phyloP scores from a whole-genome alignment of 2,797 vertebrate species.

The Distichodus sexfasciatus region DNA sequence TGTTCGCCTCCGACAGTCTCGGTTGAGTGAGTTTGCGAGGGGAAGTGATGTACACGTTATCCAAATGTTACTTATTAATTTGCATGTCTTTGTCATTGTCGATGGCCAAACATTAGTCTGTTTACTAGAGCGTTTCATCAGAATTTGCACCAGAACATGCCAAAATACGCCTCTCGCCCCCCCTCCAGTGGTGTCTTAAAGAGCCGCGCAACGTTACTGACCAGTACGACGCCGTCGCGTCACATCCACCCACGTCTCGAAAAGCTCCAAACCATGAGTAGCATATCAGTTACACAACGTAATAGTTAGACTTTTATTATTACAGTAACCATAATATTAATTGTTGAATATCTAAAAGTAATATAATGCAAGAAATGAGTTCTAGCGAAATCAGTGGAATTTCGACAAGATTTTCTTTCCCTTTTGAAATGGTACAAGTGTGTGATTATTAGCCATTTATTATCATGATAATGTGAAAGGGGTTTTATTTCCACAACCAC shows the following conservation, averaged over 20 bases:
- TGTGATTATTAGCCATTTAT: conserved; percentile 49
- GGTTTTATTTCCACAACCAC: conserved; percentile 75
- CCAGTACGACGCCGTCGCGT: no score
- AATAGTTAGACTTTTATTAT: conserved; percentile 64
- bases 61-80: conserved; percentile 40
- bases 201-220: no score
- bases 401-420: conserved; percentile 39
- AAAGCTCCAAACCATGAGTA: conserved; percentile 54
- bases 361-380: conserved; percentile 59
- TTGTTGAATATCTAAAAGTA: conserved; percentile 52
- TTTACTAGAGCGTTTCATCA: conserved; percentile 37
- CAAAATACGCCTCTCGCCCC: conserved; percentile 44
- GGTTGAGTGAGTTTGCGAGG: conserved; percentile 7
- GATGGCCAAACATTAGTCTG: conserved; percentile 34
- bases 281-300: conserved; percentile 52
- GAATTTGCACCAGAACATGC: conserved; percentile 47
- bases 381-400: conserved; percentile 24
- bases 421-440: conserved; percentile 58
- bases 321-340: conserved; percentile 26
- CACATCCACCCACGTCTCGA: no score
- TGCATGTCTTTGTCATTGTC: conserved; percentile 50
- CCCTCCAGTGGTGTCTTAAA: conserved; percentile 30
- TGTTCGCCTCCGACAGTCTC: conserved; percentile 40
- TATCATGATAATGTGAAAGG: conserved; percentile 76
- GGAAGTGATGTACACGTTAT: conserved; percentile 8